Evolutionary conservation across 2,113 vertebrate species (phyloP).

Genomic region (Acanthisitta chloris): DNA sequence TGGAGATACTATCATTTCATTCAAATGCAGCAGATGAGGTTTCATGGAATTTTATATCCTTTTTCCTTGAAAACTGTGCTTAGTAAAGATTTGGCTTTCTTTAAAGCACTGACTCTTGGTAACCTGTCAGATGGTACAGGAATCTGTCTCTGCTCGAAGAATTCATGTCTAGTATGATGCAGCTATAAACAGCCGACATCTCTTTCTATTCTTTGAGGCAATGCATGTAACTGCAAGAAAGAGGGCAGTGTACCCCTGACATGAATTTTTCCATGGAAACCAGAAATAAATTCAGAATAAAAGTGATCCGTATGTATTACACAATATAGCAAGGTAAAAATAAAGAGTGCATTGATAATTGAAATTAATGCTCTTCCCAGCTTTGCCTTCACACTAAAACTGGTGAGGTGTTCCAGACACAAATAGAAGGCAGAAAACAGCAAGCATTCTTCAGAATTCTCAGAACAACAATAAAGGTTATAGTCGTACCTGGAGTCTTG

Average conservation of each 20-base stretch:
- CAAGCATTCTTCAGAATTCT: neutral
- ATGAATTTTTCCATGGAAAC: neutral
- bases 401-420: neutral
- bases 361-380: neutral
- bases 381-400: neutral
- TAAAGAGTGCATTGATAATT: neutral
- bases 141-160: neutral
- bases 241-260: neutral
- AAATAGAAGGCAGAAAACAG: neutral
- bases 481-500: slow-evolving; percentile 89
- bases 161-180: neutral
- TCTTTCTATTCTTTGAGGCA: neutral
- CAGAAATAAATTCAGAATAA: neutral
- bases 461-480: neutral
- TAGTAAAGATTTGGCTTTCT: neutral
- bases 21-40: neutral
- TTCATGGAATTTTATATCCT: neutral
- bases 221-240: neutral
- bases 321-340: neutral
- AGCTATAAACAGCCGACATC: neutral
- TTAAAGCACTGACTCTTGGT: neutral
- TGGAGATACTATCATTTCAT: neutral
- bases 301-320: neutral
- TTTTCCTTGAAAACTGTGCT: neutral
- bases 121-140: neutral